Evolutionary conservation across 2,113 vertebrate species (phyloP).

Genomic region (Dipodomys merriami): DNA sequence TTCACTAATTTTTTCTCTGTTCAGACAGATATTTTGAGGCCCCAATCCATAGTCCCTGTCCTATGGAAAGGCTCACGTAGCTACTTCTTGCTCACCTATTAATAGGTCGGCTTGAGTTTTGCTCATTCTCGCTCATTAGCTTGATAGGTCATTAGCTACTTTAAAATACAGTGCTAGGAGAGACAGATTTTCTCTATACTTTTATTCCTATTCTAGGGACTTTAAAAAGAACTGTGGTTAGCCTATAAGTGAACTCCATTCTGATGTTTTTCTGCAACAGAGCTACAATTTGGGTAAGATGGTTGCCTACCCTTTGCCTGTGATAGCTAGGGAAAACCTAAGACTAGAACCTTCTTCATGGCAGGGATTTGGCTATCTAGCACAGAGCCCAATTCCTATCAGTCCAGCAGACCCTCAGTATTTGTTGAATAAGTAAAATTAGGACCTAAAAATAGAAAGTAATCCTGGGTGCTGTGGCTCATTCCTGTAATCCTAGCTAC

Average conservation of each 20-base stretch:
- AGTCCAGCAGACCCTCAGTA: not conserved
- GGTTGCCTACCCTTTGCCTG: not conserved
- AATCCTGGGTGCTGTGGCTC: no score
- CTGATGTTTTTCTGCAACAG: not conserved
- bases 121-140: not conserved
- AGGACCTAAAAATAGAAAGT: no score
- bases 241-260: not conserved
- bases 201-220: not conserved
- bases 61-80: not conserved
- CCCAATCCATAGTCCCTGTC: not conserved
- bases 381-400: not conserved
- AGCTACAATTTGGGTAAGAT: not conserved
- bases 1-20: not conserved
- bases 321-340: not conserved
- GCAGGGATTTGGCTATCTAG: not conserved
- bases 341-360: not conserved
- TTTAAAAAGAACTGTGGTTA: not conserved
- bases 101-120: not conserved
- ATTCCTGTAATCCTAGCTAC: no score
- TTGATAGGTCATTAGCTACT: not conserved
- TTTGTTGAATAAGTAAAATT: slow-evolving; percentile 1
- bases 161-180: not conserved
- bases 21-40: not conserved
- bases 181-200: not conserved
- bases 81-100: not conserved